Base-by-base conservation (phyloP, 2,888 invertebrate species). In the Ganaspis brasiliensis region DNA sequence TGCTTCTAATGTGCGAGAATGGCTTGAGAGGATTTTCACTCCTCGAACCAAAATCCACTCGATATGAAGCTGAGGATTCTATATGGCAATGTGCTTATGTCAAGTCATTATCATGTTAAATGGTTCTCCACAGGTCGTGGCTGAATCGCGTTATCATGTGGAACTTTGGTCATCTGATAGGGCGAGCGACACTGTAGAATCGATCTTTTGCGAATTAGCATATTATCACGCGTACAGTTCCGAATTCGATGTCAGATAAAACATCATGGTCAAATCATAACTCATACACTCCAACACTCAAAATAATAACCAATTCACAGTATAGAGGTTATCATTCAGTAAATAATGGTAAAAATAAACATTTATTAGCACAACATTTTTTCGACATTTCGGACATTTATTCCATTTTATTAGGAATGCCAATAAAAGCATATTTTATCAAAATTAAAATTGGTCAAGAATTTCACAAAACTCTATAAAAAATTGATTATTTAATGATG, bases 181-280 rank as follows among this genome's bases (percentile, higher is more conserved):
- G 80, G 79, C 35, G 74, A 78, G 76, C 79, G 83, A 85, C 83
- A 83, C 81, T 78, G 80, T 77, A 73, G 82, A 82, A 85, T 84
- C 83, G 82, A 86, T 84, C 85, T 83, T 82, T 79, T 63, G 82
- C 79, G 81, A 84, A 86, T 87, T 85, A 87, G 84, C 86, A 86
- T 86, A 86, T 86, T 85, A 87, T 85, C 87, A 84, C 82, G 81
- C 78, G 76, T 78, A 75, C 77, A 76, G 77, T 75, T 79, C 79
- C 79, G 79, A 84, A 83, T 80, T 57, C 78, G 73, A 74, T 77
- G 45, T 63, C 75, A 77, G 83, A 85, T 85, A 86, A 85, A 85
- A 86, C 80, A 79, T 83, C 80, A 83, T 81, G 74, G 78, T 79
- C 81, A 79, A 79, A 77, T 77, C 79, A 82, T 82, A 82, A 83